Percentiles rank a stretch among this genome's conserved stretches.
These are phyloP conservation scores for Chrysolina oricalcia DNA, from an alignment of 2,888 invertebrate species.

Conservation along the genomic window DNA sequence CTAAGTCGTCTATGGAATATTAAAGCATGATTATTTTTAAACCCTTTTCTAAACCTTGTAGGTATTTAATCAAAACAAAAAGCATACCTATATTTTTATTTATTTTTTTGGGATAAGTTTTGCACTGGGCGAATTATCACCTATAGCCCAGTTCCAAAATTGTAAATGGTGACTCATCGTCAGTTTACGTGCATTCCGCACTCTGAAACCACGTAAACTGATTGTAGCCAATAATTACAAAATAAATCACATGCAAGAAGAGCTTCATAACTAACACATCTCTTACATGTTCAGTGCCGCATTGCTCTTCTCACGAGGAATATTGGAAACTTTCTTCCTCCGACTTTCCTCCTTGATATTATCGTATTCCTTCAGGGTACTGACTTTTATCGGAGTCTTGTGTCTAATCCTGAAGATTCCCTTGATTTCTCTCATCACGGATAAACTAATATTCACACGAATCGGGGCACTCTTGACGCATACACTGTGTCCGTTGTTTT, in stretches of 20 bases:
- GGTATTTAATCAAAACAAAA: too few relatives aligned
- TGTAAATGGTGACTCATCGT: too few relatives aligned
- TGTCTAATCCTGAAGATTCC: conserved; percentile 55
- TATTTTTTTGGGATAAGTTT: too few relatives aligned
- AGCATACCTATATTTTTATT: too few relatives aligned
- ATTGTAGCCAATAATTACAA: too few relatives aligned
- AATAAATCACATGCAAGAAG: background rate
- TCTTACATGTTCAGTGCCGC: conserved; percentile 24
- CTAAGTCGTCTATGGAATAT: too few relatives aligned
- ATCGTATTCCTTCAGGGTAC: conserved; percentile 58
- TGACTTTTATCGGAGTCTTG: conserved; percentile 57
- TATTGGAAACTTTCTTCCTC: background rate
- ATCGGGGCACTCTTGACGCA: background rate
- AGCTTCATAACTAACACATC: background rate
- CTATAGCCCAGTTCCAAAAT: too few relatives aligned
- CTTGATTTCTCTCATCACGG: conserved; percentile 43
- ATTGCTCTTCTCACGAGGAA: background rate
- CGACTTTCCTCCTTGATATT: conserved; percentile 41
- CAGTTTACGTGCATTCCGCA: too few relatives aligned
- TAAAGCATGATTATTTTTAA: too few relatives aligned
- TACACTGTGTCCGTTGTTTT: background rate
- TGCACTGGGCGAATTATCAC: too few relatives aligned
- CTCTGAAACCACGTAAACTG: too few relatives aligned
- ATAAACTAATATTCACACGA: background rate
- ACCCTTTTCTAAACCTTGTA: too few relatives aligned